Base-by-base conservation (phyloP, 2,888 invertebrate species). In the Drosophila picticornis region DNA sequence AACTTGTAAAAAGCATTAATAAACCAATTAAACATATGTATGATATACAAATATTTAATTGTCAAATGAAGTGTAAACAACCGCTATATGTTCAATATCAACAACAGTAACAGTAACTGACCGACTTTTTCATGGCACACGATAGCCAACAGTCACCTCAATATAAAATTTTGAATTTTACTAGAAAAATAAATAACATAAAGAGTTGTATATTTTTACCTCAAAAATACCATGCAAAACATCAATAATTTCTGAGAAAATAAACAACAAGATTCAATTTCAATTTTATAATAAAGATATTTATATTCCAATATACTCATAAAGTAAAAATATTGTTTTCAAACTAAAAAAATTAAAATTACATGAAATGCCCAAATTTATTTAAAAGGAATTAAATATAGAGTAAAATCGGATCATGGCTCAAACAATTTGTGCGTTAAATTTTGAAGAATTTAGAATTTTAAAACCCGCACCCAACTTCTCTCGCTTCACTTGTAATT, bases 1-100 rank as follows among this genome's bases (percentile, higher is more conserved):
- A 78, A 83, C 79, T 73, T 74, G 88, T 84, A 77, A 72, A 73
- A 59, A 52, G 57, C 68, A 77, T 85, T 81, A 84, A 77, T 75
- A 75, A 72, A 72, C 53, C 68, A 57, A 59, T 50, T 70, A 22
- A 31, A 57, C 22, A 25, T 6, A 77, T 48, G 59, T 9, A 27
- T 10, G 59, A 52, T 43, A 71, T 40, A 46, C 40, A 43, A 22
- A 55, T 10, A 38, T 29, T 27, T 73, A 78, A 85, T 79, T 67
- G 69, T 50, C 72, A 77, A 76, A 72, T 64, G 72, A 70, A 83
- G 83, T 81, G 75, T 83, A 78, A 85, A 77, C 80, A 83, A 75
- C 46, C 40, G 57, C 59, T 70, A 76, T 16, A 46, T 9, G 25
- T 46, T 46, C 67, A 70, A 78, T 72, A 72, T 59, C 27, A 19